Base-by-base conservation (phyloP, 2,113 vertebrate species). In the Protomyctophum bolini region DNA sequence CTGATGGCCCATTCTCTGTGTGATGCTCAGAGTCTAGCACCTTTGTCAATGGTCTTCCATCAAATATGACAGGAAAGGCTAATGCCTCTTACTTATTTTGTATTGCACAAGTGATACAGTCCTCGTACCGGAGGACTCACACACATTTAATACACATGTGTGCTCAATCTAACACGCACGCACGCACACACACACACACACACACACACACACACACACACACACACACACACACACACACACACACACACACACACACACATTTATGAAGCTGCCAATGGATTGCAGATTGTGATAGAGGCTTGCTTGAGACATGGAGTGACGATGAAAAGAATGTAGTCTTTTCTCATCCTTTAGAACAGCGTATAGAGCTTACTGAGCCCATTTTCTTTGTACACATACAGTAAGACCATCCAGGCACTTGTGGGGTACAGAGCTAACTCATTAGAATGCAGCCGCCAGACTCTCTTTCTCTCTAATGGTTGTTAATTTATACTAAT, bases 71-170 rank as follows among this genome's bases (percentile, higher is more conserved):
- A 15, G 55, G 46, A 56, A 71, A 70, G 50, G 28, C 28, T 41
- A 3, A 12, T 33, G 11, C 10, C 58, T 11, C 58, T 6, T 59
- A 10, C 6, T 76, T 7, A 54, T 75, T 58, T 66, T 67, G 57
- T 79, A 77, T 82, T 86, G 80, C 78, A 82, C 75, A 63, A 49
- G 14, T 52, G 33, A 56, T 62, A 71, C 48, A 6, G 62, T 41
- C 60, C 54, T 54, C 28, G 63, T 33, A 41, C 28, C 11, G 56
- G 56, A 28, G 47, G 15, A 49, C 47, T 3, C 63, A 64, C 15
- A 48, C 28, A 21, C 21, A 21, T 21, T 21, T 21, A 21, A 21
- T 21, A 21, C 55, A 15, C 55, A 57, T 15, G 21, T 15, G 21
- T n/a, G 21, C 55, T 3, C 55, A 57, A 21, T 21, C 21, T 21